These are phyloP conservation scores for Oxygymnocypris stewartii DNA, from an alignment of 2,113 vertebrate genomes.

Conservation along the genomic window DNA sequence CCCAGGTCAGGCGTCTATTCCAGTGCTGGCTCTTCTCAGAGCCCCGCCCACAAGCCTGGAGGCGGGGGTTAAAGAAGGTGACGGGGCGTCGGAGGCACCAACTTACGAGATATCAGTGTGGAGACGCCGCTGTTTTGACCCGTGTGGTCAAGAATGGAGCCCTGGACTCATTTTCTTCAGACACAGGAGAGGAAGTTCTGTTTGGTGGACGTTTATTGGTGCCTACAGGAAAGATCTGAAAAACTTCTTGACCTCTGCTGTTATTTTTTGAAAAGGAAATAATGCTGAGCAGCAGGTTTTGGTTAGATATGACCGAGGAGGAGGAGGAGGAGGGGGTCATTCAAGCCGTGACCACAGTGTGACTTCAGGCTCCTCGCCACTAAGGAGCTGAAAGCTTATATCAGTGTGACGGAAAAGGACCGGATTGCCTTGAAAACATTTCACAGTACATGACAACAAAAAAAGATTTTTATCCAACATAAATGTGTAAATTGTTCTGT, in stretches of 20 bases:
- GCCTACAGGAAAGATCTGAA: neutral
- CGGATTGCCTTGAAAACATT: conserved; percentile 46
- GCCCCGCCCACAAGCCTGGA: conserved; percentile 66
- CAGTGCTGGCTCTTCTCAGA: conserved; percentile 71
- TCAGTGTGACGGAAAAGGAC: conserved; percentile 26
- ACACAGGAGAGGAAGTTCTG: conserved; percentile 5
- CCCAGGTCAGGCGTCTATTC: conserved; percentile 73
- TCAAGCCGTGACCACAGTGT: conserved; percentile 20
- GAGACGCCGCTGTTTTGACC: conserved; percentile 44
- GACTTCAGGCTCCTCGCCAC: conserved; percentile 46
- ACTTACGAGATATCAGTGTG: conserved; percentile 95
- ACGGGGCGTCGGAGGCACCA: conserved; percentile 92
- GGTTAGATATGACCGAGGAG: conserved; percentile 33
- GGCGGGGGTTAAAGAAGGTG: conserved; percentile 92
- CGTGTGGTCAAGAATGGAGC: neutral
- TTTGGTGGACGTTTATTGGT: conserved; percentile 23
- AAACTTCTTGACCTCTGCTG: neutral
- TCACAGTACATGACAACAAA: conserved; percentile 33
- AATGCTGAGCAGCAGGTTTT: conserved; percentile 35
- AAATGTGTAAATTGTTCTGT: conserved; percentile 73
- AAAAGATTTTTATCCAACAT: conserved; percentile 54
- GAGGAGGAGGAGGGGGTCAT: conserved; percentile 8
- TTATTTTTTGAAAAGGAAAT: neutral
- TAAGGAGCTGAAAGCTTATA: conserved; percentile 16
- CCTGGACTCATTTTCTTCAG: conserved; percentile 5